These are phyloP conservation scores for Rutpela maculata DNA, from an alignment of 2,888 invertebrate genomes.

Conservation along the genomic window DNA sequence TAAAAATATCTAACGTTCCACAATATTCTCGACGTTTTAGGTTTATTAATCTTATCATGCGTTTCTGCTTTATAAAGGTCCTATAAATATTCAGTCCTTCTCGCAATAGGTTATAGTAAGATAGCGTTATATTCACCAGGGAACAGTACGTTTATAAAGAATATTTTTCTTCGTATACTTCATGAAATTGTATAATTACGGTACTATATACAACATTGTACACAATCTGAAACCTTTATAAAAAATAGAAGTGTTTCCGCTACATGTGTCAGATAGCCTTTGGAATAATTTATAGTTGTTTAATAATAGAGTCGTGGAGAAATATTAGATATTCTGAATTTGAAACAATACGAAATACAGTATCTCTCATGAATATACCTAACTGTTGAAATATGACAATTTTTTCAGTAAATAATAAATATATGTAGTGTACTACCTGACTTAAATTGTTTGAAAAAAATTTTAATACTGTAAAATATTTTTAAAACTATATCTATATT, in stretches of 20 bases:
- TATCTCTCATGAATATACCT: no score
- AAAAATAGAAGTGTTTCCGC: background rate
- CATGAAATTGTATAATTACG: background rate
- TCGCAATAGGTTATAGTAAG: conserved; percentile 1
- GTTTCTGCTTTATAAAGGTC: conserved; percentile 4
- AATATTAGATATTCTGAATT: no score
- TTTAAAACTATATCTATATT: no score
- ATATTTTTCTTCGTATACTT: conserved; percentile 1
- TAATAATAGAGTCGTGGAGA: no score
- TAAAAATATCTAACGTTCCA: background rate
- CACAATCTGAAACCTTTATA: background rate
- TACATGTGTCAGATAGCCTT: background rate
- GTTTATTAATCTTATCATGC: conserved; percentile 18
- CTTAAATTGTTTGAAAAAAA: no score
- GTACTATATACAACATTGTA: background rate
- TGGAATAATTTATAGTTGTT: no score
- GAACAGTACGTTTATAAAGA: conserved; percentile 5
- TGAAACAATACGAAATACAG: no score
- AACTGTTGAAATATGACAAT: no score
- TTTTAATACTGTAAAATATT: no score
- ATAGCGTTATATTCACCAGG: conserved; percentile 13
- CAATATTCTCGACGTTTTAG: background rate
- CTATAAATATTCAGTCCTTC: conserved; percentile 12
- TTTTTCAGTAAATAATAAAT: no score
- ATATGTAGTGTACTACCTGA: no score